phyloP scores from a whole-genome alignment of 2,113 vertebrate species.

The Camelus bactrianus region DNA sequence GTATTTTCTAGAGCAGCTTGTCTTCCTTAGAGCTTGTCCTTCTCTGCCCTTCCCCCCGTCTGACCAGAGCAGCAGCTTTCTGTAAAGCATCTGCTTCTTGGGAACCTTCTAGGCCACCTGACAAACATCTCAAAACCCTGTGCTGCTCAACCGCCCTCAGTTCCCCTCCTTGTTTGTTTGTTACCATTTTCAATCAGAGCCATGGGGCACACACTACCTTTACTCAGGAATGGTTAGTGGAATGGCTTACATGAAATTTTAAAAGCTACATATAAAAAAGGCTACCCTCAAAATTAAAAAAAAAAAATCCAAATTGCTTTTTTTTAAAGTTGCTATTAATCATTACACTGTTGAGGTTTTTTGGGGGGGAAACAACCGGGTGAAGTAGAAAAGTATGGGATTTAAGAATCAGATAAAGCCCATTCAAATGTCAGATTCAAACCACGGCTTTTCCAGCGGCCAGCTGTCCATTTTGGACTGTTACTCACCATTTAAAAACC shows the following conservation, averaged over 20 bases:
- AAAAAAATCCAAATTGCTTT: neutral
- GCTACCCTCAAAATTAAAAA: neutral
- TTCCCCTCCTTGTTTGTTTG: neutral
- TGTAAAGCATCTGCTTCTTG: neutral
- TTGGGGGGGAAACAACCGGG: neutral
- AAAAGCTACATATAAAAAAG: neutral
- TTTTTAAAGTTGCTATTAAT: conserved; percentile 33
- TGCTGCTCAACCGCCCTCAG: neutral
- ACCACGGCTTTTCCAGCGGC: neutral
- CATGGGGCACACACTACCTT: neutral
- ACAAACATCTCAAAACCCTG: neutral
- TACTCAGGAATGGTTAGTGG: neutral
- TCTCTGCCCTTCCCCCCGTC: neutral
- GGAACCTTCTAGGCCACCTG: neutral
- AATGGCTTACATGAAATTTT: neutral
- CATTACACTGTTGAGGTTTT: neutral
- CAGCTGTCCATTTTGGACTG: neutral
- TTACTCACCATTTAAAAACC: neutral
- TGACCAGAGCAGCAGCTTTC: neutral
- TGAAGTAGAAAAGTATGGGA: neutral
- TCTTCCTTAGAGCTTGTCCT: neutral
- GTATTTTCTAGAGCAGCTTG: neutral
- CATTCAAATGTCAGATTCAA: neutral
- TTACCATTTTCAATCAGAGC: conserved; percentile 12
- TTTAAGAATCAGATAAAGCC: conserved; percentile 4